Base-by-base conservation (phyloP, 2,888 invertebrate species). In the Caenorhabditis macrosperma region DNA sequence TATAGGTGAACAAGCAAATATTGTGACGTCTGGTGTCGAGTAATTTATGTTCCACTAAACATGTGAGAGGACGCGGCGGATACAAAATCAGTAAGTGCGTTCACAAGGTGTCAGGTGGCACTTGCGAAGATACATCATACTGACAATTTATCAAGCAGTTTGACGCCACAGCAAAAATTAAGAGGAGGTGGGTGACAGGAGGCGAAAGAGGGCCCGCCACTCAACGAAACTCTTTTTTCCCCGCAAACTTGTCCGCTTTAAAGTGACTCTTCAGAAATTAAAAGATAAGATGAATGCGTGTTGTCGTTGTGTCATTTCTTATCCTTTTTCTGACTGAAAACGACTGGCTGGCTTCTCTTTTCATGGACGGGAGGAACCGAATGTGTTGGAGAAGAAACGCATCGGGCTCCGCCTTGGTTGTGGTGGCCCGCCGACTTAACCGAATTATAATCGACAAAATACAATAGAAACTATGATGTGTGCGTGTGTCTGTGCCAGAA, bases 361-460 rank as follows among this genome's bases (percentile, higher is more conserved):
- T 60, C 28, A 17, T 69, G 15, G n/a, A 24, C 50, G 44, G 38
- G 26, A 66, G 52, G 59, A 66, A 72, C 50, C 35, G 54, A 17
- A 63, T 68, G 48, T 48, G 63, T 22, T 22, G 46, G 44, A 48
- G 24, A 63, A 33, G 35, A 15, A 9, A 46, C 9, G 22, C n/a
- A 7, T 7, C 2, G n/a, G 63, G 35, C 33, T 50, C 52, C 46
- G 48, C 52, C 17, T 57, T 64, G 67, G 67, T 64, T 59, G 59
- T 75, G 66, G 74, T 57, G 50, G 46, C 57, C 38, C 38, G 50
- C 63, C 24, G 76, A 48, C 55, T 68, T 77, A 77, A 77, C 77
- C 44, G 33, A 77, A 77, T 77, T 77, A 77, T 77, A 77, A 77
- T 59, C 30, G 69, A 63, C 75, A 59, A 66, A 75, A 75, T 67